Evolutionary conservation across 2,888 invertebrate species (phyloP).

Genomic region (Drosophila nigritarsus): DNA sequence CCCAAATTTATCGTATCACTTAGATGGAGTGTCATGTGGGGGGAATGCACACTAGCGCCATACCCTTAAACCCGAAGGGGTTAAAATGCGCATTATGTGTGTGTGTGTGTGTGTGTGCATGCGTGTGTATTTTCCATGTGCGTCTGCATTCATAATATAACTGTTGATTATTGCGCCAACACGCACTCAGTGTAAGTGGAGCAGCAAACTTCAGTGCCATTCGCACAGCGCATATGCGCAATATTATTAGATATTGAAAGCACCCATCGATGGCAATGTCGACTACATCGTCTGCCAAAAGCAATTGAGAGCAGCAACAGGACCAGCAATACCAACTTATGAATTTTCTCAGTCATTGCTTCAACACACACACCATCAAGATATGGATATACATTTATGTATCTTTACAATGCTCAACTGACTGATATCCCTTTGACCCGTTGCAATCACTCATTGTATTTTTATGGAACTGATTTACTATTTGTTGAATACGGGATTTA

Average conservation of each 20-base stretch:
- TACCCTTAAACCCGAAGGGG: slow-evolving; percentile 55
- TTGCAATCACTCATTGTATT: not conserved
- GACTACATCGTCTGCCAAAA: slow-evolving; percentile 49
- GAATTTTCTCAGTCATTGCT: slow-evolving; percentile 61
- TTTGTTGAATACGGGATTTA: not conserved
- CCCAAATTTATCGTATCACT: slow-evolving; percentile 79
- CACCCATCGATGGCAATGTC: slow-evolving; percentile 68
- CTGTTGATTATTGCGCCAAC: slow-evolving; percentile 81
- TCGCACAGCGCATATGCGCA: slow-evolving; percentile 73
- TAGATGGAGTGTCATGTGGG: slow-evolving; percentile 70
- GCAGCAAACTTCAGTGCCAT: slow-evolving; percentile 39
- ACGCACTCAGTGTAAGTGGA: slow-evolving; percentile 73
- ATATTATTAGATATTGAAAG: slow-evolving; percentile 79
- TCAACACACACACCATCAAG: slow-evolving; percentile 39
- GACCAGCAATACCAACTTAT: slow-evolving; percentile 71
- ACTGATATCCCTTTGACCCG: not conserved
- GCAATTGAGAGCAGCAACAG: slow-evolving; percentile 74
- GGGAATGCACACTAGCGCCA: slow-evolving; percentile 20
- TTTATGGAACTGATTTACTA: not conserved
- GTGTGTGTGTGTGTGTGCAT: slow-evolving; percentile 25
- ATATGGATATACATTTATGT: slow-evolving; percentile 21
- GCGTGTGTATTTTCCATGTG: slow-evolving; percentile 35
- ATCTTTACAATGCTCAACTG: not conserved
- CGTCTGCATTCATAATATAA: slow-evolving; percentile 77
- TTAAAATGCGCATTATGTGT: slow-evolving; percentile 69